These are phyloP conservation scores for Heliconius ismenius DNA, from an alignment of 2,888 invertebrate species.

Conservation along the genomic window DNA sequence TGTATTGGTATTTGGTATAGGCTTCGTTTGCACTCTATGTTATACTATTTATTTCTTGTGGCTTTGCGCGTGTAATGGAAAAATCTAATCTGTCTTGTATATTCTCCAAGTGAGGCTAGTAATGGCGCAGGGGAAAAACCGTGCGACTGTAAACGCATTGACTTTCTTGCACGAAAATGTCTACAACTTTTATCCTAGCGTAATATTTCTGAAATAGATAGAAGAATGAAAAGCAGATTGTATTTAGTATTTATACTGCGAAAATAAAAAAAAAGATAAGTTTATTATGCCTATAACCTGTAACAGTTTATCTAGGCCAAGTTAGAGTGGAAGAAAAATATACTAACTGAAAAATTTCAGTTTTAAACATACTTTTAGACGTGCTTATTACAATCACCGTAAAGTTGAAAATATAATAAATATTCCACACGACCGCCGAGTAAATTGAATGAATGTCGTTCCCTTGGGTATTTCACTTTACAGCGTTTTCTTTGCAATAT, in stretches of 20 bases:
- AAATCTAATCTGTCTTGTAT: not conserved
- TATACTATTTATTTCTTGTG: not conserved
- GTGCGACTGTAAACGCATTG: no score
- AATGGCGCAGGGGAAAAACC: no score
- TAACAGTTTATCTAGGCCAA: slow-evolving; percentile 13
- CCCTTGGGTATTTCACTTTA: slow-evolving; percentile 44
- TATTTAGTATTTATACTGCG: no score
- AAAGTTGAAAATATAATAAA: slow-evolving; percentile 36
- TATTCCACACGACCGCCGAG: slow-evolving; percentile 30
- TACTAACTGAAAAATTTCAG: not conserved
- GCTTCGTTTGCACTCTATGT: not conserved
- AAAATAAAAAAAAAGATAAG: not conserved
- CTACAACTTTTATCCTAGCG: no score
- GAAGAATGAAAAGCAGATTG: no score
- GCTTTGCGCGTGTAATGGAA: not conserved
- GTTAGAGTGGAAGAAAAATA: slow-evolving; percentile 21
- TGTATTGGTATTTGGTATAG: not conserved
- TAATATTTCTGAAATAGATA: no score
- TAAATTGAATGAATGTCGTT: slow-evolving; percentile 48
- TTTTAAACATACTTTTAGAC: not conserved
- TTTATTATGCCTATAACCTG: not conserved
- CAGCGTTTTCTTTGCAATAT: slow-evolving; percentile 44
- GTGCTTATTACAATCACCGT: slow-evolving; percentile 28
- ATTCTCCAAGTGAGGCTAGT: not conserved
- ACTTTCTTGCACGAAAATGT: no score